Evolutionary conservation across 1,140 invertebrate genomes (phyloP), one percentile per base, ranked within the genome.

Genomic region (Heliconius nattereri): DNA sequence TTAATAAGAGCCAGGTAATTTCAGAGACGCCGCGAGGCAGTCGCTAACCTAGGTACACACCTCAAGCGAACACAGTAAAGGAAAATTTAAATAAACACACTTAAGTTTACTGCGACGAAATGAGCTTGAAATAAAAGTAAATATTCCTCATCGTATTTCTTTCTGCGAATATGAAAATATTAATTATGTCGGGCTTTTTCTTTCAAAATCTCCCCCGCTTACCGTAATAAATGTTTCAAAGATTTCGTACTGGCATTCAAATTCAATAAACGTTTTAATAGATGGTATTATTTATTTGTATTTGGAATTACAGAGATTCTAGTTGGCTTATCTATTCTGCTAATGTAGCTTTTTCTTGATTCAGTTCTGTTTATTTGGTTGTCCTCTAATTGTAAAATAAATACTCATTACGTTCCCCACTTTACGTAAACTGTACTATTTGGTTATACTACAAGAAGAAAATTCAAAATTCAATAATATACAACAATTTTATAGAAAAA

Each of bases 1-100:
- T 82, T 85, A 86, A 86, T 86, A 86, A 85, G 83, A 82, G 82
- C 77, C 79, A 75, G 82, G 87, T 85, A 87, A 89, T 87, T 87
- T 87, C 82, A 80, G 78, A 86, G 82, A 84, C 66, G 87, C 87
- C 85, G 83, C 79, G 73, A 83, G 87, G 86, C 85, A 86, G 76
- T 78, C 79, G 82, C 84, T 85, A 85, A 86, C 84, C 81, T 87
- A 85, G 81, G 80, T 86, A 87, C 84, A 86, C 83, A 86, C 85
- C 85, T 84, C 79, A 76, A 84, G 76, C 78, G 78, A 80, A 84
- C 77, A 85, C 85, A 85, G 81, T 80, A 85, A 86, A 86, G 84
- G 86, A 87, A 87, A 89, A 87, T 87, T 89, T 87, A 89, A 89
- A 89, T 89, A 89, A 87, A 89, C 85, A 87, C 83, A 85, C 84